Evolutionary conservation across 2,113 vertebrate genomes (phyloP).

Genomic region (Noturus placidus): DNA sequence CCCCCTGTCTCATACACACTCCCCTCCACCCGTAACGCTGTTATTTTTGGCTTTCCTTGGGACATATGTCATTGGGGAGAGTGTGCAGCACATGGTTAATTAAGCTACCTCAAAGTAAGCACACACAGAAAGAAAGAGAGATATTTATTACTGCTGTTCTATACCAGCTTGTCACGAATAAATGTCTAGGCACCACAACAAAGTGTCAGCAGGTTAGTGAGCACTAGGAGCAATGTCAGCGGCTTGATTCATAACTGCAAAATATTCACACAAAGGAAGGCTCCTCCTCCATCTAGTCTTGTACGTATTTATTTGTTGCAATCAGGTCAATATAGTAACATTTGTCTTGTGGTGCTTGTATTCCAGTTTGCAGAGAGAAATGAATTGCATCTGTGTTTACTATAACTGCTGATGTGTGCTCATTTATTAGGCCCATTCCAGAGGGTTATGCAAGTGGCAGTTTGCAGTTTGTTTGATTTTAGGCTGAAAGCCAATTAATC

Average conservation of each 20-base stretch:
- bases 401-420: constrained; percentile 59
- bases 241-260: constrained; percentile 57
- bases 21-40: constrained; percentile 58
- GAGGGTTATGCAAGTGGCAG: constrained; percentile 63
- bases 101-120: constrained; percentile 70
- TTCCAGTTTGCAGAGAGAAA: constrained; percentile 49
- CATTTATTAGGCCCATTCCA: constrained; percentile 62
- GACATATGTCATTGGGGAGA: constrained; percentile 69
- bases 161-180: constrained; percentile 66
- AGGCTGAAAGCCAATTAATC: constrained; percentile 67
- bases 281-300: constrained; percentile 52
- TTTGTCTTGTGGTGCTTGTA: constrained; percentile 58
- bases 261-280: constrained; percentile 58
- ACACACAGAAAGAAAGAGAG: constrained; percentile 58
- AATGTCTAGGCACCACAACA: constrained; percentile 61
- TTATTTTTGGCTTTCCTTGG: constrained; percentile 71
- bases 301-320: constrained; percentile 70
- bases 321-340: constrained; percentile 63
- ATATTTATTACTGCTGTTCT: constrained; percentile 73
- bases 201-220: constrained; percentile 60
- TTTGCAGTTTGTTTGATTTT: constrained; percentile 66
- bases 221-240: constrained; percentile 33
- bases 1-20: constrained; percentile 29
- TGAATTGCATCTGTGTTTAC: constrained; percentile 50
- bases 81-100: constrained; percentile 67